Evolutionary conservation across 2,113 vertebrate species (phyloP).

Genomic region (Kobus ellipsiprymnus): DNA sequence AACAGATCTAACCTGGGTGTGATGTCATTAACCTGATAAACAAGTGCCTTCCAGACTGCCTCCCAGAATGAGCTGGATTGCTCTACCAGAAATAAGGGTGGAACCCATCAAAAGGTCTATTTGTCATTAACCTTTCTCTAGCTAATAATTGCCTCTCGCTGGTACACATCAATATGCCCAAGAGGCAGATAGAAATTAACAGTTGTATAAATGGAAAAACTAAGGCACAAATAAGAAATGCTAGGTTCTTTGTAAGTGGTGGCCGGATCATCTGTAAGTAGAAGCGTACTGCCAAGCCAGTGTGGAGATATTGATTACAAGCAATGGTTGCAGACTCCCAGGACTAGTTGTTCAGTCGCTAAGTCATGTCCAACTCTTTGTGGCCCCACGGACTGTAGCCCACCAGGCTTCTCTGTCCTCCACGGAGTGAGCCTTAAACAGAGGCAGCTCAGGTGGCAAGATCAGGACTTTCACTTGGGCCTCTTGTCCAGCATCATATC

Average conservation of each 20-base stretch:
- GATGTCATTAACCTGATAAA: neutral
- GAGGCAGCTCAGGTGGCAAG: neutral
- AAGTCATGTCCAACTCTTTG: neutral
- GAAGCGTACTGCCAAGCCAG: neutral
- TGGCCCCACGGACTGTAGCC: neutral
- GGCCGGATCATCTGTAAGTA: neutral
- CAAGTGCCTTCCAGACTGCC: neutral
- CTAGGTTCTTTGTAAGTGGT: neutral
- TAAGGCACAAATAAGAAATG: neutral
- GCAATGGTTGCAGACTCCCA: neutral
- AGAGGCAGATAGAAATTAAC: neutral
- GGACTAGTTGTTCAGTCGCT: neutral
- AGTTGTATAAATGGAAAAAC: neutral
- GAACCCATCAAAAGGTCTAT: neutral
- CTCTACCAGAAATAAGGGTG: neutral
- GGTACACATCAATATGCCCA: neutral
- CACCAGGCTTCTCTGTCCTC: neutral
- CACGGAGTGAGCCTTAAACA: neutral
- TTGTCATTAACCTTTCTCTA: neutral
- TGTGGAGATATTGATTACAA: neutral
- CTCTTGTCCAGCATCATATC: neutral
- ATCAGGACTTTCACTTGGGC: no score
- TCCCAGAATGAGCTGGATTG: neutral
- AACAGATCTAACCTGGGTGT: neutral
- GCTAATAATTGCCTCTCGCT: neutral